phyloP scores from a whole-genome alignment of 2,113 vertebrate species.

The Alaudala cheleensis region DNA sequence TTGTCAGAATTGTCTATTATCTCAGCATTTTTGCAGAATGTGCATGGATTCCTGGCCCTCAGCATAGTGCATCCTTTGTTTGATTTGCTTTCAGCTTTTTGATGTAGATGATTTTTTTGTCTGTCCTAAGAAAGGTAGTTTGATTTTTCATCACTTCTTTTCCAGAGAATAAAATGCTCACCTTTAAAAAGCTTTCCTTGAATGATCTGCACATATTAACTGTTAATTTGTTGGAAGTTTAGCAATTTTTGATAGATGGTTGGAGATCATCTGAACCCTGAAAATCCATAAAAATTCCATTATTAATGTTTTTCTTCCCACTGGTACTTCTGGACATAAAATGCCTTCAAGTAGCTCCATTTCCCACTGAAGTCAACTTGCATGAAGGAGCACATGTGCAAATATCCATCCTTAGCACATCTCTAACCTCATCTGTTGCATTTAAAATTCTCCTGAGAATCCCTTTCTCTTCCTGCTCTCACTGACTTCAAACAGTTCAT shows the following conservation, averaged over 20 bases:
- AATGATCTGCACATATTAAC: neutral
- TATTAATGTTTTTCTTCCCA: neutral
- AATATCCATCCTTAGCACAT: neutral
- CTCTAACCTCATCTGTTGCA: neutral
- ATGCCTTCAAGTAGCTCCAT: neutral
- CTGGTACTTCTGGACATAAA: neutral
- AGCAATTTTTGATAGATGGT: neutral
- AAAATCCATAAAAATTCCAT: neutral
- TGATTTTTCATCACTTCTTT: neutral
- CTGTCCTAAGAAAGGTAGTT: neutral
- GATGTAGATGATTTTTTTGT: neutral
- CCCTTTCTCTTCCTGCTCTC: neutral
- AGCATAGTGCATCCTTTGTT: neutral
- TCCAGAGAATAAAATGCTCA: neutral
- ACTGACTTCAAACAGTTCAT: neutral
- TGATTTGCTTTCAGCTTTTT: neutral
- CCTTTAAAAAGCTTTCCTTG: neutral
- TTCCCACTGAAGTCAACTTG: neutral
- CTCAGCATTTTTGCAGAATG: neutral
- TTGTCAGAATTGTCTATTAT: neutral
- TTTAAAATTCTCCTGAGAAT: neutral
- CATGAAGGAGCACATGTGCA: neutral
- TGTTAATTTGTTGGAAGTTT: neutral
- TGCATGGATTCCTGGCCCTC: neutral
- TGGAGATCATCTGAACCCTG: neutral